These are phyloP conservation scores for Falco concolor DNA, from an alignment of 2,797 vertebrate species.

Conservation along the genomic window DNA sequence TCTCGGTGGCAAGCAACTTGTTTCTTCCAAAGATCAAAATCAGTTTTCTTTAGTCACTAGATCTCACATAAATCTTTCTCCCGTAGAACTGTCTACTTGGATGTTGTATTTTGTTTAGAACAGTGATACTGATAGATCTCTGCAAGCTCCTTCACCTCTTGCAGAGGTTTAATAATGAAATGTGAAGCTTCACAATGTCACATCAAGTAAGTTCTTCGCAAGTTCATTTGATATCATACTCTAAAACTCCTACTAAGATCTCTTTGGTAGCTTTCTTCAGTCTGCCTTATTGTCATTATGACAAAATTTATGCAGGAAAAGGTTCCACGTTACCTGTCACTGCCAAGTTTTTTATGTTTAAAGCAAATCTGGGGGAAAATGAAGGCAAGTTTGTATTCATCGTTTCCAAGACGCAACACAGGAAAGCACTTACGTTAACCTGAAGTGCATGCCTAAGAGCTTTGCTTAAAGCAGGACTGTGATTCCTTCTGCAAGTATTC, in stretches of 20 bases:
- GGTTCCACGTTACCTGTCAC: neutral
- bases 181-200: neutral
- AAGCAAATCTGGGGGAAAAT: neutral
- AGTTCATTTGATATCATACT: neutral
- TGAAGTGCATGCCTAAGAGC: neutral
- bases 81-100: neutral
- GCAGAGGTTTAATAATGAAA: neutral
- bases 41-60: neutral
- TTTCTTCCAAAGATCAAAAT: neutral
- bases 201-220: neutral
- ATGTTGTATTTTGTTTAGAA: neutral
- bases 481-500: conserved; percentile 1
- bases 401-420: neutral
- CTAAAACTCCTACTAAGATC: neutral
- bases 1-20: neutral
- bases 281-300: neutral
- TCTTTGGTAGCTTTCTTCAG: neutral
- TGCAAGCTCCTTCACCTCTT: neutral
- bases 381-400: neutral
- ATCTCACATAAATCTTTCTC: neutral
- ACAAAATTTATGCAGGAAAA: neutral
- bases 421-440: neutral
- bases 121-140: neutral
- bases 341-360: neutral
- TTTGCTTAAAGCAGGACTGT: neutral